phyloP scores from a whole-genome alignment of 2,113 vertebrate genomes.

The Rhea americana region DNA sequence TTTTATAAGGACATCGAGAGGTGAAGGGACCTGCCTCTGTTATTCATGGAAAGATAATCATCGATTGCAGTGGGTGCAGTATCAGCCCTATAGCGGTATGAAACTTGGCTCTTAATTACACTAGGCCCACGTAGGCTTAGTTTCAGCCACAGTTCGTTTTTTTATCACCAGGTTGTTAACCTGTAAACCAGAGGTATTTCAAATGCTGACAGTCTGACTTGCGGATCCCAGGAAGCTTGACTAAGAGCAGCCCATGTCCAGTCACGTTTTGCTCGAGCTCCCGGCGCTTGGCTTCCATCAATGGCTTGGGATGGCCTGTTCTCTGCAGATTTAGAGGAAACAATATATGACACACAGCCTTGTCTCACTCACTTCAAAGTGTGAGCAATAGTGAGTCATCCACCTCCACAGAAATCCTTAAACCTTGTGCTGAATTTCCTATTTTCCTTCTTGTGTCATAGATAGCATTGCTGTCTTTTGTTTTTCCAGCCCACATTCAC shows the following conservation, averaged over 20 bases:
- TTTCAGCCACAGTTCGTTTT: constrained; percentile 63
- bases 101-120: constrained; percentile 63
- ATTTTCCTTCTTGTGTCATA: constrained; percentile 51
- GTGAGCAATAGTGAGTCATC: constrained; percentile 69
- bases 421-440: constrained; percentile 59
- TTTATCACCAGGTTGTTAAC: constrained; percentile 43
- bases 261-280: constrained; percentile 53
- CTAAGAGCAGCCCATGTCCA: constrained; percentile 64
- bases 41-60: constrained; percentile 61
- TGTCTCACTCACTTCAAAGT: constrained; percentile 66
- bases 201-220: constrained; percentile 53
- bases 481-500: constrained; percentile 54
- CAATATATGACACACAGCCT: constrained; percentile 27
- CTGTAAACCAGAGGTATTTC: constrained; percentile 56
- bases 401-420: constrained; percentile 63
- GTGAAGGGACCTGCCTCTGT: constrained; percentile 43
- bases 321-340: constrained; percentile 64
- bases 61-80: constrained; percentile 66
- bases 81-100: constrained; percentile 69
- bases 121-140: constrained; percentile 43
- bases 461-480: constrained; percentile 58
- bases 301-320: constrained; percentile 45
- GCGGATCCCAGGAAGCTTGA: constrained; percentile 45
- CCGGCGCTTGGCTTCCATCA: constrained; percentile 43
- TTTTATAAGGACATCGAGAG: neutral